A percentile compares a stretch with the other conserved stretches of the same genome.
phyloP scores from a whole-genome alignment of 2,797 vertebrate species.

The Sardinella longiceps region DNA sequence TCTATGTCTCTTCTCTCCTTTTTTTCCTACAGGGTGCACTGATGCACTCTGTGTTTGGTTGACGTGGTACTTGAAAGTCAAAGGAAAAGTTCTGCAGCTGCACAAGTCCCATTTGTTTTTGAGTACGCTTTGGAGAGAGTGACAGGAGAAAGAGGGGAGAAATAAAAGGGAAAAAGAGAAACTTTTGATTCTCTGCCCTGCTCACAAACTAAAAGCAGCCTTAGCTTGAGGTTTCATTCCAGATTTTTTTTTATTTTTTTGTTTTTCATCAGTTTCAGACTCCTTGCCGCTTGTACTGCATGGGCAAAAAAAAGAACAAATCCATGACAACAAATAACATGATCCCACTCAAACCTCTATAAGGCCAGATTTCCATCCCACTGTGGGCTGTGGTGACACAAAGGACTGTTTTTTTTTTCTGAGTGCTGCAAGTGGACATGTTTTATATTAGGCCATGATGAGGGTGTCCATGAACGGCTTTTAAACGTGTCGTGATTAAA shows the following conservation, averaged over 20 bases:
- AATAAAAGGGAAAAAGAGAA: background rate
- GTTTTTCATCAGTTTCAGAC: background rate
- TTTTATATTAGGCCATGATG: conserved; percentile 45
- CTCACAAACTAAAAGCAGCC: background rate
- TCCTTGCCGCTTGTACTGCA: background rate
- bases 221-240: background rate
- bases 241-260: background rate
- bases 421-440: conserved; percentile 21
- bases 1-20: background rate
- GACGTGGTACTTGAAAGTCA: background rate
- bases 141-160: background rate
- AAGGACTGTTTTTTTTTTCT: conserved; percentile 19
- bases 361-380: background rate
- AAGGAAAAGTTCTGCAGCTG: background rate
- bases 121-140: background rate
- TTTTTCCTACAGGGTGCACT: background rate
- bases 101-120: background rate
- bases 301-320: background rate
- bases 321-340: conserved; percentile 12
- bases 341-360: background rate
- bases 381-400: background rate
- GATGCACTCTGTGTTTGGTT: background rate
- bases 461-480: conserved; percentile 26
- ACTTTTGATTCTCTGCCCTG: background rate
- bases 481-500: conserved; percentile 46